Base-by-base conservation (phyloP, 2,113 vertebrate genomes). In the Leiothrix lutea region DNA sequence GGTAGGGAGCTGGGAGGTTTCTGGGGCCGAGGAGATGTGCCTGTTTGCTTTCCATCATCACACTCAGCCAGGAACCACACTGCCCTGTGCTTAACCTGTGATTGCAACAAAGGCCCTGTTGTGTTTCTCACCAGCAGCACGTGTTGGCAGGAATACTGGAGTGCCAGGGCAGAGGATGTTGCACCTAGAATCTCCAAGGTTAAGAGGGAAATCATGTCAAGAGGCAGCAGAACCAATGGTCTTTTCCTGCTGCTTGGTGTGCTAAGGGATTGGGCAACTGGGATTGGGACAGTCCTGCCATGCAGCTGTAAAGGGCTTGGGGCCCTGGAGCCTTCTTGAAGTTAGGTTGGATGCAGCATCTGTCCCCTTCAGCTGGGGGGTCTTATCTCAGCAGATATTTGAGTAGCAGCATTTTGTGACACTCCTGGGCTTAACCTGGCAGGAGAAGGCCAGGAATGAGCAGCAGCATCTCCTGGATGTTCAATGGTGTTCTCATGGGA, bases 51-150 rank as follows among this genome's bases (percentile, higher is more conserved):
- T 80, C 35, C 24, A 9, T 64, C 66, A 28, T 35, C 62, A 36
- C 4, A 36, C 28, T 69, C 4, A 1, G 54, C 51, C 4, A 31
- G 75, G 65, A 73, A 5, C 33, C 13, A 14, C 14, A 0, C 38
- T 42, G 79, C n/a, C 36, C 58, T 1, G 0, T 28, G 61, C 71
- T 83, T 65, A n/a, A 69, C 44, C 67, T 69, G 60, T 1, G 0
- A 14, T 35, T 44, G 54, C 62, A 66, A 60, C 62, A 51, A 45
- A 77, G 66, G 29, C 23, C 45, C 36, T 0, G 1, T 29, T 0
- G 0, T 17, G 42, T 47, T 88, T 65, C 56, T 82, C 31, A 19
- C 31, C 81, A 50, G 58, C 36, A 65, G 57, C 0, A 0, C 35
- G 51, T 60, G 53, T 57, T 47, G 56, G 62, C 2, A 3, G 54